Evolutionary conservation across 2,113 vertebrate species (phyloP), one percentile per base, ranked within the genome.

Genomic region (Pipra filicauda): DNA sequence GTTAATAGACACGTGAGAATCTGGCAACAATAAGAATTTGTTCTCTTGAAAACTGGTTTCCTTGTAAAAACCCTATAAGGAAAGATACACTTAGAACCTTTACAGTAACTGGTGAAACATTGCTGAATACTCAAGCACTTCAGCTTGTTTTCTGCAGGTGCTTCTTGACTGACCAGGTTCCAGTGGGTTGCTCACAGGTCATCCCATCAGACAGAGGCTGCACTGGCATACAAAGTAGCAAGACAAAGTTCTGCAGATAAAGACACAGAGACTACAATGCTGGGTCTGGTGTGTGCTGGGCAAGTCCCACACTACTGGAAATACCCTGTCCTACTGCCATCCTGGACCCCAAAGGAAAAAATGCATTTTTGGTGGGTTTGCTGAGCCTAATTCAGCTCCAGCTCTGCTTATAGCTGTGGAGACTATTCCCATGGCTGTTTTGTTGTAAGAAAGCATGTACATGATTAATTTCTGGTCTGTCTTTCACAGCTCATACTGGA

Each of bases 181-280:
- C 16, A 5, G 1, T 0, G 2, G 8, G 8, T 54, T 48, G 6
- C 13, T 5, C 27, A 27, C 2, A 6, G 59, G 7, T 41, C 31
- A 52, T 62, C 22, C 55, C 57, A 19, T 66, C 31, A 41, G 21
- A 20, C 18, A 26, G 31, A 48, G 30, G 57, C 65, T 49, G 28
- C 8, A 1, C 52, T 44, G 80, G 15, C 76, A 70, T 15, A 1
- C 3, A 5, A 8, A 39, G 17, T 4, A 77, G 46, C 43, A 33
- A 11, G 23, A 22, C 17, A 9, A 67, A 49, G 28, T 52, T 33
- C 41, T 77, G 11, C 3, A 35, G 41, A 28, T 62, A 18, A 61
- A 37, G 43, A 17, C 13, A 3, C 7, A 52, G 35, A 73, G 33
- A 72, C 31, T 33, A 43, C 31, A 27, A 2, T 31, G 28, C 35